Evolutionary conservation across 2,797 vertebrate genomes (phyloP).

Genomic region (Gastrophryne carolinensis): DNA sequence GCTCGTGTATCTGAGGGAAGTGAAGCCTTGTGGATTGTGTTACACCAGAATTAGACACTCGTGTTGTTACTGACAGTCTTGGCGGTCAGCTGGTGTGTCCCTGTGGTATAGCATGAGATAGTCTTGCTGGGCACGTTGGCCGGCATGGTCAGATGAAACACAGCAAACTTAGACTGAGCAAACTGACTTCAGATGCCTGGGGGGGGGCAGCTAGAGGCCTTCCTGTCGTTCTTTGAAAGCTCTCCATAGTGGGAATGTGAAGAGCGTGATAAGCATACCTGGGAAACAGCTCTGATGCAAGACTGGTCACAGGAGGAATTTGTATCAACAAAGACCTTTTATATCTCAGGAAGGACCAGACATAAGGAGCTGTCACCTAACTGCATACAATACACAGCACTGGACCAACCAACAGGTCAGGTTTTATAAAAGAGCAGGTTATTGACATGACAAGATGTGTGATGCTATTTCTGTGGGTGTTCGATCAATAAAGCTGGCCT

Average conservation of each 20-base stretch:
- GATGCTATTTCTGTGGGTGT: too few species aligned
- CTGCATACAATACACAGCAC: too few species aligned
- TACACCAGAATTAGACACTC: neutral
- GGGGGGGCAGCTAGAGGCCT: too few species aligned
- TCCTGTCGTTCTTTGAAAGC: too few species aligned
- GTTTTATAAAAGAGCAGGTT: too few species aligned
- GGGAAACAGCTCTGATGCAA: neutral
- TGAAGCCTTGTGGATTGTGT: neutral
- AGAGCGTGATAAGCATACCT: neutral
- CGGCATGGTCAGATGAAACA: too few species aligned
- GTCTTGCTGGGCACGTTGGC: too few species aligned
- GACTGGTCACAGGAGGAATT: neutral
- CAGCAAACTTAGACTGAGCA: neutral
- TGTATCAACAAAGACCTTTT: neutral
- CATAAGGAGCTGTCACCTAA: too few species aligned
- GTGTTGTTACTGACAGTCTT: neutral
- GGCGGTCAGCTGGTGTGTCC: neutral
- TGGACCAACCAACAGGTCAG: too few species aligned
- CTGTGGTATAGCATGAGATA: neutral
- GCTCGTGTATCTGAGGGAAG: neutral
- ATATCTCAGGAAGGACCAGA: too few species aligned
- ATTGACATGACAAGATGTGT: too few species aligned
- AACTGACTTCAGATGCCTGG: neutral
- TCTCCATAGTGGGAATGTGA: neutral
- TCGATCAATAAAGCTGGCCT: too few species aligned